Evolutionary conservation across 2,113 vertebrate genomes (phyloP).

Genomic region (Chamaetylas fuelleborni): DNA sequence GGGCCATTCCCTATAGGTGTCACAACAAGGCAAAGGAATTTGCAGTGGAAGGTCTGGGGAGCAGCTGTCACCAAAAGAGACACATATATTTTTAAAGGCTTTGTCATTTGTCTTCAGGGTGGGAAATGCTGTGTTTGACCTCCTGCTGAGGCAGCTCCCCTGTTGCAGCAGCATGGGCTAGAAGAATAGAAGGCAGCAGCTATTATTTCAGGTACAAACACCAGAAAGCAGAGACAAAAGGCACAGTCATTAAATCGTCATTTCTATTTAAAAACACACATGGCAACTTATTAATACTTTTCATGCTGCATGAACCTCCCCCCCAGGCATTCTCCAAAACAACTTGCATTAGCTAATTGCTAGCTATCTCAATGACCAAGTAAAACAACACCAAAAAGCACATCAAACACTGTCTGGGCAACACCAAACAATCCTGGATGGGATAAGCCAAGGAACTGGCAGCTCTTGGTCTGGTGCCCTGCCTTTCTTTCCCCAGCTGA

Average conservation of each 20-base stretch:
- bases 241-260: background rate
- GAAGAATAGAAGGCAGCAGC: background rate
- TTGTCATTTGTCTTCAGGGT: slow-evolving; percentile 30
- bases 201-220: slow-evolving; percentile 28
- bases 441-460: background rate
- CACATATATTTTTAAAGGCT: background rate
- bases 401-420: background rate
- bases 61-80: slow-evolving; percentile 22
- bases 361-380: background rate
- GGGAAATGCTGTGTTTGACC: background rate
- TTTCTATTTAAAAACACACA: background rate
- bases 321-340: background rate
- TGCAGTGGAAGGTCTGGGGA: background rate
- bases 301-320: background rate
- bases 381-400: background rate
- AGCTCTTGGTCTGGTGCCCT: background rate
- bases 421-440: background rate
- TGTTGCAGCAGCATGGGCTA: background rate
- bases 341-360: background rate
- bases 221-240: slow-evolving; percentile 2
- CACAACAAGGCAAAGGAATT: background rate
- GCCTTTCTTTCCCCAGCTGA: background rate
- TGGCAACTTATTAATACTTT: background rate
- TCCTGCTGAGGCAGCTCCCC: slow-evolving; percentile 17
- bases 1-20: background rate